phyloP scores from a whole-genome alignment of 2,888 invertebrate species.

The Amblyjoppa proteus region DNA sequence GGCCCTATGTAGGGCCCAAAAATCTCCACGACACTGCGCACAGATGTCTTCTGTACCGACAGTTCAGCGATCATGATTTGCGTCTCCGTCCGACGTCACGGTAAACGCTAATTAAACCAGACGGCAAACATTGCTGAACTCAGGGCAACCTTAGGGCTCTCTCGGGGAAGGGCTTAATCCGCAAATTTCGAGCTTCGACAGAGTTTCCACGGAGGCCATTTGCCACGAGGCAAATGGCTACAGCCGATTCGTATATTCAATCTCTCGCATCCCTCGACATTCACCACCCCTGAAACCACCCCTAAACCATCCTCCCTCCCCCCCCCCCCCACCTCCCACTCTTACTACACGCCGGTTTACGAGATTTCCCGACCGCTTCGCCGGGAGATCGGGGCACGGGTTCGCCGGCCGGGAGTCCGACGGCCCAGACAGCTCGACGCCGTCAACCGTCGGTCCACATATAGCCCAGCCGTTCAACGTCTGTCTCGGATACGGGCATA shows the following conservation, averaged over 20 bases:
- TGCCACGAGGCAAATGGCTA: neutral
- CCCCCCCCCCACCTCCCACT: neutral
- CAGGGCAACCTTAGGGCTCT: no score
- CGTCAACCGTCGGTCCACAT: conserved; percentile 38
- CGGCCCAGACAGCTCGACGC: conserved; percentile 67
- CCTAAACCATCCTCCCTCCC: no score
- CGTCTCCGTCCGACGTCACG: no score
- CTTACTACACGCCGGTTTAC: neutral
- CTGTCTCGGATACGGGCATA: neutral
- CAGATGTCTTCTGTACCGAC: no score
- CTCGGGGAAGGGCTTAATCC: neutral
- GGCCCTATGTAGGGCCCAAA: no score
- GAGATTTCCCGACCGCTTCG: conserved; percentile 2
- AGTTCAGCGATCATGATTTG: no score
- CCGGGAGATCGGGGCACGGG: conserved; percentile 33
- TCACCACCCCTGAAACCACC: neutral
- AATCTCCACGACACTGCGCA: no score
- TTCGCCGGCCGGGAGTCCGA: conserved; percentile 60
- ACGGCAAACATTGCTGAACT: no score
- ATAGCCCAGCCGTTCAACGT: neutral
- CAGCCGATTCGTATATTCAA: conserved; percentile 46
- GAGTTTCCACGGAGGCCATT: conserved; percentile 2
- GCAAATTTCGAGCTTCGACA: neutral
- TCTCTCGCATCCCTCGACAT: no score
- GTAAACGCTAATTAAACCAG: no score